Percentiles rank a stretch among this genome's conserved stretches.
Evolutionary conservation across 2,113 vertebrate genomes (phyloP).

Genomic region (Ailuropoda melanoleuca): DNA sequence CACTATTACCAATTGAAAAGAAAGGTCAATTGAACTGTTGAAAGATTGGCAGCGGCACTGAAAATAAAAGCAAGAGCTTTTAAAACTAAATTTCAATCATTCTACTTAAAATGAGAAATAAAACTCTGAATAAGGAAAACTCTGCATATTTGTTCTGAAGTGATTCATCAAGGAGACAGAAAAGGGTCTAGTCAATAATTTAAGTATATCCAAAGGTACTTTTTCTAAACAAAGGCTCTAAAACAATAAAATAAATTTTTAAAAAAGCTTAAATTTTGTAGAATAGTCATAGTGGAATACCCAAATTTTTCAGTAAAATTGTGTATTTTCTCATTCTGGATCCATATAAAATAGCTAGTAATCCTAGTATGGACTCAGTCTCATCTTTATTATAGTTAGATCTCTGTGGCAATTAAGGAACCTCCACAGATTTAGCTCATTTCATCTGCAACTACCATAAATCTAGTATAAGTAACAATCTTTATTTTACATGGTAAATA

Average conservation of each 20-base stretch:
- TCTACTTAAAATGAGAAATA: not conserved
- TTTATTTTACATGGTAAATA: not conserved
- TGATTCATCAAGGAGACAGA: not conserved
- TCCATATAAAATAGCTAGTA: not conserved
- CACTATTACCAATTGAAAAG: constrained; percentile 32
- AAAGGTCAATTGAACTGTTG: constrained; percentile 64
- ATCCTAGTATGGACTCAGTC: not conserved
- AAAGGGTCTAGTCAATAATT: not conserved
- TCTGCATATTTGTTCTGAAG: not conserved
- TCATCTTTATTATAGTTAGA: not conserved
- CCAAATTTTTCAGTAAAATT: not conserved
- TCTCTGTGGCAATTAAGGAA: not conserved
- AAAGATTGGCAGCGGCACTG: constrained; percentile 29
- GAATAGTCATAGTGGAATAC: not conserved
- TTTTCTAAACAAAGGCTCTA: not conserved
- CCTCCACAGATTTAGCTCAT: not conserved
- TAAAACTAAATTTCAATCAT: constrained; percentile 8
- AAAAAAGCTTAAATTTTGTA: not conserved
- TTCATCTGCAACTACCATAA: not conserved
- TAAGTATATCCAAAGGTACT: not conserved
- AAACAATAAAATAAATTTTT: not conserved
- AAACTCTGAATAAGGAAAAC: constrained; percentile 13
- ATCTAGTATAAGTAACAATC: not conserved
- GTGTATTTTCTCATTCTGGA: not conserved
- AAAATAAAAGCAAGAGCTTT: constrained; percentile 62